These are phyloP conservation scores for Babylonia areolata DNA, from an alignment of 1,140 invertebrate species.

Conservation along the genomic window DNA sequence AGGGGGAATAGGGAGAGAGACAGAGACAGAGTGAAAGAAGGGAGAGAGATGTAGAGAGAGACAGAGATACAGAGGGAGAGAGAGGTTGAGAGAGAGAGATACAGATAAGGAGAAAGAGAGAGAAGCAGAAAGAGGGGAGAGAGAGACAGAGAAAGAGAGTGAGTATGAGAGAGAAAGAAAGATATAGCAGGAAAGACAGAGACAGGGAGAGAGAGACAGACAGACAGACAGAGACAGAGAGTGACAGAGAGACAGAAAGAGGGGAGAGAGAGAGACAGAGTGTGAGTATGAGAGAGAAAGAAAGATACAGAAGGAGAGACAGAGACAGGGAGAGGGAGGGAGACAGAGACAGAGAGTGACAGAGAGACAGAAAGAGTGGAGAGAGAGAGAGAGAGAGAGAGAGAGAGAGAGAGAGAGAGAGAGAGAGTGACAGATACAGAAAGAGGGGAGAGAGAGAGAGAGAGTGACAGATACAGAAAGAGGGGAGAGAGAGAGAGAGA, in stretches of 20 bases:
- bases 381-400: background rate
- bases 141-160: too few relatives aligned
- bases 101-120: background rate
- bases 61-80: too few relatives aligned
- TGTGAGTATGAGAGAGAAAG: background rate
- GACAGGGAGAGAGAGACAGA: background rate
- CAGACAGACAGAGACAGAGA: background rate
- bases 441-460: background rate
- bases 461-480: background rate
- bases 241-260: too few relatives aligned
- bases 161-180: too few relatives aligned
- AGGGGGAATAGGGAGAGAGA: too few relatives aligned
- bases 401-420: background rate
- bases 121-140: background rate
- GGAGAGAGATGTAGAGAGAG: too few relatives aligned
- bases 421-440: background rate
- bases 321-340: too few relatives aligned
- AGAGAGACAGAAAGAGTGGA: too few relatives aligned
- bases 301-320: background rate
- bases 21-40: background rate
- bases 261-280: too few relatives aligned
- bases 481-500: too few relatives aligned
- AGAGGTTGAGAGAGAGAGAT: background rate
- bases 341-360: too few relatives aligned
- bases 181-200: too few relatives aligned